phyloP scores from a whole-genome alignment of 2,888 invertebrate genomes.

The Drosophila nr. perissopoda region DNA sequence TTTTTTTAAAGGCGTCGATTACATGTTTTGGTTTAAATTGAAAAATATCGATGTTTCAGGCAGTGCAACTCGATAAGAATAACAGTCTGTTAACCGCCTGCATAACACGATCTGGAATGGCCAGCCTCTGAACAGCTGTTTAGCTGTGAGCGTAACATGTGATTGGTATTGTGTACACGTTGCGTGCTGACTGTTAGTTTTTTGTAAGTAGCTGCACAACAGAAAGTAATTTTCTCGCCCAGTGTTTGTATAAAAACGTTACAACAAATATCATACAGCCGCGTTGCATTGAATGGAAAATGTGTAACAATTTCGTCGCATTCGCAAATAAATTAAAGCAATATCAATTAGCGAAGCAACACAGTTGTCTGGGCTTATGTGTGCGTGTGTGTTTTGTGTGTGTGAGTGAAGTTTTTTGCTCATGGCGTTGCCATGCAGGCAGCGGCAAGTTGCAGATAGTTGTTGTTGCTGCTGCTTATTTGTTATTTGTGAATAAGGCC shows the following conservation, averaged over 20 bases:
- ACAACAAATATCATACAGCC: not conserved
- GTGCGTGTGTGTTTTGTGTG: constrained; percentile 13
- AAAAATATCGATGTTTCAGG: constrained; percentile 8
- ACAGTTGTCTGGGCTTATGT: constrained; percentile 8
- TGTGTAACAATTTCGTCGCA: not conserved
- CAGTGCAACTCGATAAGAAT: not conserved
- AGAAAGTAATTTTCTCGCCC: constrained; percentile 44
- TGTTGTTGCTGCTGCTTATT: constrained; percentile 21
- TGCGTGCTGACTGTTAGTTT: constrained; percentile 48
- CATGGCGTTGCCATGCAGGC: constrained; percentile 62
- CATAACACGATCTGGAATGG: constrained; percentile 4
- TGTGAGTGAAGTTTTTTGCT: constrained; percentile 52
- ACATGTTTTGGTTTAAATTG: not conserved
- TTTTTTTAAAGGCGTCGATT: not conserved
- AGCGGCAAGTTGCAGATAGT: constrained; percentile 51
- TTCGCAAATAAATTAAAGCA: constrained; percentile 5
- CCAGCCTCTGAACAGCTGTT: constrained; percentile 37
- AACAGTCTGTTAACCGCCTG: constrained; percentile 3
- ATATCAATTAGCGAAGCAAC: constrained; percentile 1
- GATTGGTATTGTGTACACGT: constrained; percentile 47
- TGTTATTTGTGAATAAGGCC: constrained; percentile 46
- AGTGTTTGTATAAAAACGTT: constrained; percentile 23
- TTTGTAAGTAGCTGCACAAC: constrained; percentile 61
- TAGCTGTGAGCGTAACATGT: constrained; percentile 14
- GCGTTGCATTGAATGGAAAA: constrained; percentile 3